These are phyloP conservation scores for Dolichopus griseipennis DNA, from an alignment of 2,888 invertebrate genomes.

Conservation along the genomic window DNA sequence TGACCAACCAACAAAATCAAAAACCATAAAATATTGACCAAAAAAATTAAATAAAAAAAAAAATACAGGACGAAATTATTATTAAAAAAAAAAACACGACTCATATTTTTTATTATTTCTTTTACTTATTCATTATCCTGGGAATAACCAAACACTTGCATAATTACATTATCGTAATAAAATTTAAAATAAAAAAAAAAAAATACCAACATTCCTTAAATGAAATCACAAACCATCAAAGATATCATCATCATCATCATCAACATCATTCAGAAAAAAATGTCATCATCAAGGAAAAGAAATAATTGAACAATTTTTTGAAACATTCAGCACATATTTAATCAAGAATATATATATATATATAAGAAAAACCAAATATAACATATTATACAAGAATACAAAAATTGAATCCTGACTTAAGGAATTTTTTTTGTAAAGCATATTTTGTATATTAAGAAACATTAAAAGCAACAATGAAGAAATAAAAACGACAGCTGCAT, in stretches of 20 bases:
- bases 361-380: too few species aligned
- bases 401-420: slow-evolving; percentile 3
- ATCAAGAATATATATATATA: too few species aligned
- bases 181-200: background rate
- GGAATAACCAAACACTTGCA: background rate
- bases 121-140: background rate
- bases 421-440: slow-evolving; percentile 13
- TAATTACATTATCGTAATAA: background rate
- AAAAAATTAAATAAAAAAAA: background rate
- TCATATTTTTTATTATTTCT: background rate
- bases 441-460: slow-evolving; percentile 12
- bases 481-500: slow-evolving; percentile 21
- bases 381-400: too few species aligned
- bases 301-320: too few species aligned
- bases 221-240: background rate
- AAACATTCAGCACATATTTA: too few species aligned
- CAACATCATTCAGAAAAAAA: background rate
- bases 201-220: background rate
- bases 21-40: background rate
- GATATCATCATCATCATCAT: background rate
- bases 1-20: background rate
- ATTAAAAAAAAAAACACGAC: too few species aligned
- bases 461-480: slow-evolving; percentile 7
- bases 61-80: too few species aligned
- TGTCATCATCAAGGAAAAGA: too few species aligned